Evolutionary conservation across 2,888 invertebrate species (phyloP), one percentile per base, ranked within the genome.

Genomic region (Polietes domitor): DNA sequence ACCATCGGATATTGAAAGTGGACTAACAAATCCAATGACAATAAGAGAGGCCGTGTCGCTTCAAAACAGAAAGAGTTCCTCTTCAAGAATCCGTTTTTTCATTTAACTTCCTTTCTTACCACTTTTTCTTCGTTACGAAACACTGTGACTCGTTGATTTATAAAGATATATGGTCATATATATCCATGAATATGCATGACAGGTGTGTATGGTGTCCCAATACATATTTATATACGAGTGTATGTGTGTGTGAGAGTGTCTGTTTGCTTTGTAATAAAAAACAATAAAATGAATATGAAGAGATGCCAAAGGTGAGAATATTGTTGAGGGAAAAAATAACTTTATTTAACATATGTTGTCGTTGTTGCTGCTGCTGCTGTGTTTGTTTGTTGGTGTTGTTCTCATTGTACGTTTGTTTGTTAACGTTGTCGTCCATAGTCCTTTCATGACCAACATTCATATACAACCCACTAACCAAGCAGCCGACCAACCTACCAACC

Each of bases 291-390:
- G 70, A 74, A 74, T 65, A 65, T n/a, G 28, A 76, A 76, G 61
- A 70, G 78, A 76, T 81, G 84, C 81, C 81, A 81, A 84, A 81
- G 81, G 78, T 81, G 76, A 79, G 79, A 81, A 80, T 72, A 50
- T 55, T 73, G 55, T 58, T 58, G 32, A 26, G 37, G 37, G n/a
- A 43, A 75, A 75, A 75, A 65, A 65, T 47, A 55, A 76, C 53
- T 82, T 82, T 65, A 47, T 55, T 65, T 50, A 68, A 65, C 78
- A 82, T 75, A 71, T 79, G 79, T 58, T 12, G 21, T 21, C 24
- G 43, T 65, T 32, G 24, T 65, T 58, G 9, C n/a, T n/a, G n/a
- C n/a, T n/a, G n/a, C n/a, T n/a, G n/a, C n/a, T n/a, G n/a, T n/a
- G n/a, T 72, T 47, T 37, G 9, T 19, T 15, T 75, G 53, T 74